Evolutionary conservation across 2,888 invertebrate genomes (phyloP), one percentile per base, ranked within the genome.

Genomic region (Agonopterix alstromeriana): DNA sequence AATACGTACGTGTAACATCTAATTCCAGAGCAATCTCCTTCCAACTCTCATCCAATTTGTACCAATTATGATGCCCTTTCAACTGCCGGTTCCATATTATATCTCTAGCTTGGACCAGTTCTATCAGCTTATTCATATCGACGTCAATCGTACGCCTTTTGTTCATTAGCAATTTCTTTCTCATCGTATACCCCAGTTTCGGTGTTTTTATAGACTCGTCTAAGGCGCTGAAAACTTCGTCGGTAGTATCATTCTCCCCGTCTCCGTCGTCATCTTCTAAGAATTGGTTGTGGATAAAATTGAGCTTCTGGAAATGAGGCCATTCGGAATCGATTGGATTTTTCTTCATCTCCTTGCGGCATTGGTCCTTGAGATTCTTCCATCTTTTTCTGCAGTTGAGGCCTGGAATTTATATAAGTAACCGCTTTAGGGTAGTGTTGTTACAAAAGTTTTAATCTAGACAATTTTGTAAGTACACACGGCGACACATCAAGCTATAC

Each of bases 351-450:
- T 89, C 89, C 53, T 89, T 89, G 10, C 89, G 74, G 52, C 86
- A 88, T 61, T 88, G 86, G 53, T 89, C 89, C 58, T 89, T 89
- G 8, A 89, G 67, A 51, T 88, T 88, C 65, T 89, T 89, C 89
- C 89, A 89, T 77, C 79, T 73, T 51, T 86, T 88, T 53, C 88
- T 70, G 65, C 87, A 88, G 60, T 85, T 84, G 10, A 85, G 57
- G 57, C 80, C 87, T 88, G 77, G 36, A 82, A 82, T 51, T 38
- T 7, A 5, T 5, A 27, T 27, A 17, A 17, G 7, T 27, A 27
- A 7, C 27, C 7, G 27, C 27, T 27, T 27, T 27, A 27, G 27
- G 27, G 27, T 27, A 5, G 27, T n/a, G n/a, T 27, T 27, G 27
- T 27, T 27, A 27, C 27, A 27, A 27, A 27, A 27, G 27, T 27